Conservation (phyloP, 2,113 vertebrate genomes). For the Opisthocomus hoazin region DNA sequence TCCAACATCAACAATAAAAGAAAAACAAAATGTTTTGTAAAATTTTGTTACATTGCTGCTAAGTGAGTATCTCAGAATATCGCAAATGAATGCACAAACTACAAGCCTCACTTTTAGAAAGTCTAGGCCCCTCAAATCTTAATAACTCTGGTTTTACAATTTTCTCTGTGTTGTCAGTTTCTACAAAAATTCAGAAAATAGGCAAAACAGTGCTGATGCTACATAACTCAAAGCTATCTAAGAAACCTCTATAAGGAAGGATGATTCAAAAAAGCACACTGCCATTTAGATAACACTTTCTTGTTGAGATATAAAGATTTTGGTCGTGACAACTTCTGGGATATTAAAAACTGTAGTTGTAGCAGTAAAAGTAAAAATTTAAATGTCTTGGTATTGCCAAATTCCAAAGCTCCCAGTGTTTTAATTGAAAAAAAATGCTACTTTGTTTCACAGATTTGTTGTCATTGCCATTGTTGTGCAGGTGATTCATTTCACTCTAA, state of each 20-base stretch:
- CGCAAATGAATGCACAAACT: background rate
- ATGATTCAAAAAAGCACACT: background rate
- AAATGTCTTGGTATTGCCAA: background rate
- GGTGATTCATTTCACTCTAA: background rate
- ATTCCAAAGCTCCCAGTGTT: background rate
- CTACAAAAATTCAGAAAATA: background rate
- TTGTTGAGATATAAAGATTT: background rate
- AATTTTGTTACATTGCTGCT: background rate
- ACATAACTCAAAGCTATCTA: background rate
- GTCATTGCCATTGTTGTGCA: background rate
- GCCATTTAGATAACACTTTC: background rate
- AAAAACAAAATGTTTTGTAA: background rate
- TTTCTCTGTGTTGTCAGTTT: background rate
- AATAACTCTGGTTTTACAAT: background rate
- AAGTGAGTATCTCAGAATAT: background rate
- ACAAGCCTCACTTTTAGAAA: background rate
- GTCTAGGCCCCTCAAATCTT: background rate
- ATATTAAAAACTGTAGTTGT: background rate
- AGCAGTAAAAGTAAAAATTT: background rate
- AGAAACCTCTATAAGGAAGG: background rate
- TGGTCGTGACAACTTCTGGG: background rate
- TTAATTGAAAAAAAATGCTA: background rate
- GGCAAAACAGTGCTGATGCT: background rate
- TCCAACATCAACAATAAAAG: background rate
- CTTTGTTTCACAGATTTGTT: background rate